Evolutionary conservation across 2,888 invertebrate species (phyloP).

Genomic region (Phymatocera aterrima): DNA sequence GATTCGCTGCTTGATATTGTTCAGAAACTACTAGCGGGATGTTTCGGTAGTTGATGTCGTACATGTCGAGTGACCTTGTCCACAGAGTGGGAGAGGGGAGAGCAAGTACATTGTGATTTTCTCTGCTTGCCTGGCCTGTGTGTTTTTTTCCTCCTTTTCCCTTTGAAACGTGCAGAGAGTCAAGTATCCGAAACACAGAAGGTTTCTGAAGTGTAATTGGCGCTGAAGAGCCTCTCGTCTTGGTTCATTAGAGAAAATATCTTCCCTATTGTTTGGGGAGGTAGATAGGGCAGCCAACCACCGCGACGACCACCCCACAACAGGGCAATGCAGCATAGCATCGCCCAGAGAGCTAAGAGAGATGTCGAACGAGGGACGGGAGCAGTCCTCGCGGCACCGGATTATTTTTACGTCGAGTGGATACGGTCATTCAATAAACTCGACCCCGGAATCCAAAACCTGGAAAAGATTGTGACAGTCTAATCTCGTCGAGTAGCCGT

Average conservation of each 20-base stretch:
- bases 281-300: neutral
- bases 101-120: neutral
- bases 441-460: constrained; percentile 62
- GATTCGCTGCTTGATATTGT: neutral
- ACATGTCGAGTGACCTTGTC: constrained; percentile 17
- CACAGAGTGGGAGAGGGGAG: no score
- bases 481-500: constrained; percentile 71
- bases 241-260: constrained; percentile 75
- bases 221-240: constrained; percentile 74
- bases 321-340: neutral
- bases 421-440: constrained; percentile 72
- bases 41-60: neutral
- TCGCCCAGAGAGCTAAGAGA: neutral
- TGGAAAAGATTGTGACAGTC: constrained; percentile 71
- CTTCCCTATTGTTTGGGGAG: constrained; percentile 71
- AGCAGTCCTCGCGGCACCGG: no score
- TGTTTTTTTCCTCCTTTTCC: constrained; percentile 56
- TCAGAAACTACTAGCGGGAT: neutral
- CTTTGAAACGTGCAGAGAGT: constrained; percentile 70
- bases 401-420: constrained; percentile 74
- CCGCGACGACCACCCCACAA: neutral
- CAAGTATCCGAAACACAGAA: constrained; percentile 70
- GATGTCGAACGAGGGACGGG: constrained; percentile 4
- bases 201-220: constrained; percentile 73
- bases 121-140: constrained; percentile 45